Conservation (phyloP, 2,888 invertebrate species). For the Scaptomyza reducta region DNA sequence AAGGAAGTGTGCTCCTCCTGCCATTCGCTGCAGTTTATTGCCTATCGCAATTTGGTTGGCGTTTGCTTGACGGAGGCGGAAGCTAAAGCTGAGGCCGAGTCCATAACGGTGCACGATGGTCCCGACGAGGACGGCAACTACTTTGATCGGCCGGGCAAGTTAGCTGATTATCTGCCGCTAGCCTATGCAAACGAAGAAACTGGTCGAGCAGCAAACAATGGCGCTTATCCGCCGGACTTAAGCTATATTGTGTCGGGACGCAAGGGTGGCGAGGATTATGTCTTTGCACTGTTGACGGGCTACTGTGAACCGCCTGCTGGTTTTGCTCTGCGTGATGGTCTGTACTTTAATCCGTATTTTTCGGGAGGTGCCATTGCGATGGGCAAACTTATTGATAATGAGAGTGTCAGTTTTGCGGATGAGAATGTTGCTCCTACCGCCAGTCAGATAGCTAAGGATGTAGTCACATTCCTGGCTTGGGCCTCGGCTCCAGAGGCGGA, state of each 20-base stretch:
- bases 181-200: slow-evolving; percentile 99
- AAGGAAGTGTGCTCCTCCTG: slow-evolving; percentile 99
- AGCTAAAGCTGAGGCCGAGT: slow-evolving; percentile 98
- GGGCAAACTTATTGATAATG: slow-evolving; percentile 96
- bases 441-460: slow-evolving; percentile 98
- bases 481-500: slow-evolving; percentile 96
- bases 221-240: slow-evolving; percentile 98
- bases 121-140: slow-evolving; percentile 94
- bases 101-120: slow-evolving; percentile 90
- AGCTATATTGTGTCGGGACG: slow-evolving; percentile 94
- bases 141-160: slow-evolving; percentile 96
- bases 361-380: slow-evolving; percentile 97
- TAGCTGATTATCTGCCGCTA: slow-evolving; percentile 94
- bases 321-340: slow-evolving; percentile 92
- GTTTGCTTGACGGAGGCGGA: slow-evolving; percentile 96
- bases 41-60: slow-evolving; percentile 95
- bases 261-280: slow-evolving; percentile 97
- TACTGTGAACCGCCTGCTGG: slow-evolving; percentile 98
- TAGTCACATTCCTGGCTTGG: slow-evolving; percentile 96
- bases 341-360: slow-evolving; percentile 99
- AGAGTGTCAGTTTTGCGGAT: slow-evolving; percentile 87
- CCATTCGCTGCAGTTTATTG: slow-evolving; percentile 96
- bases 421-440: slow-evolving; percentile 97
- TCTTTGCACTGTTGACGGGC: slow-evolving; percentile 97
- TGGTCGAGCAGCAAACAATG: slow-evolving; percentile 97